Evolutionary conservation across 2,888 invertebrate genomes (phyloP), one percentile per base, ranked within the genome.

Genomic region (Catocala nupta): DNA sequence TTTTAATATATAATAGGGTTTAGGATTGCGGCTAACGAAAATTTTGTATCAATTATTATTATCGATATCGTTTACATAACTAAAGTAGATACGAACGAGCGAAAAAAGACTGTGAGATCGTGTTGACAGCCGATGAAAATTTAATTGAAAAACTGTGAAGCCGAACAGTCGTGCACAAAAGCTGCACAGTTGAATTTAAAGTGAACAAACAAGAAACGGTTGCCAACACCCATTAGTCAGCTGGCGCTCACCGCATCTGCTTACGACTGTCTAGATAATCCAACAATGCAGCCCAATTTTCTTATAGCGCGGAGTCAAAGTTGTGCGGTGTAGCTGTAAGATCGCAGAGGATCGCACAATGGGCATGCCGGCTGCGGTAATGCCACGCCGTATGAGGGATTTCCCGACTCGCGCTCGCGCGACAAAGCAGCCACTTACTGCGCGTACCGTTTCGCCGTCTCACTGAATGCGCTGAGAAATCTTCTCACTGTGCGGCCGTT

Each of bases 351-450:
- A 61, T 12, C 57, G 55, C 57, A 78, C 73, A 77, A 74, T 76
- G 49, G 65, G 61, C 67, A 60, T 44, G 63, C 59, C 60, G 63
- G 59, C 65, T 64, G 74, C 73, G 70, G 83, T 83, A 83, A 83
- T 80, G 73, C 82, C 77, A 78, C 73, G 69, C 77, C 81, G 75
- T 84, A 81, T 84, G 80, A 83, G 79, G 82, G 82, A 87, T 87
- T 83, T 85, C 78, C 82, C 78, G 78, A 71, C 78, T 72, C 71
- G 73, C 69, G 70, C 71, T 72, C 70, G 68, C 69, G 74, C 81
- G 82, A 85, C 85, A 85, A 87, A 87, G 84, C 83, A 84, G 84
- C 86, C 89, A 90, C 90, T 90, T 87, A 87, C 81, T 71, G 65
- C 75, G 77, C 78, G 78, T 81, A 77, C 79, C 85, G 81, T 84